phyloP scores from a whole-genome alignment of 2,797 vertebrate genomes.

The Huso huso region DNA sequence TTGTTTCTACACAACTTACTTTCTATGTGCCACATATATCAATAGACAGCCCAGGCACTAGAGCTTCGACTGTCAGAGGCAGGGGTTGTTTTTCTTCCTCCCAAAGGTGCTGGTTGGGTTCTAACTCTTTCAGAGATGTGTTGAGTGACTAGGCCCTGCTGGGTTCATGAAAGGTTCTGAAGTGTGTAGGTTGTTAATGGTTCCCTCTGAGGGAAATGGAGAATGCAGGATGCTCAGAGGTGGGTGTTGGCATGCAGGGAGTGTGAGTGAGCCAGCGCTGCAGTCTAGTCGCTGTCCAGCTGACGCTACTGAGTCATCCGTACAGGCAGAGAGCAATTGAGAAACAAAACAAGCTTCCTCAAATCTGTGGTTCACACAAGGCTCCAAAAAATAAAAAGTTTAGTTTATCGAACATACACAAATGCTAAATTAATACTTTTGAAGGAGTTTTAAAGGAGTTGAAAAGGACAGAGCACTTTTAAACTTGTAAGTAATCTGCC shows the following conservation, averaged over 20 bases:
- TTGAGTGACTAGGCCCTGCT: conserved; percentile 34
- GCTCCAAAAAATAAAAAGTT: background rate
- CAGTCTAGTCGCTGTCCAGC: conserved; percentile 8
- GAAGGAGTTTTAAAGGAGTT: no score
- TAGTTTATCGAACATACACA: no score
- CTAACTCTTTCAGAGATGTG: conserved; percentile 32
- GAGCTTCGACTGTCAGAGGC: conserved; percentile 30
- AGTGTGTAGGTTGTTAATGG: conserved; percentile 33
- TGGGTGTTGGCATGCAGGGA: conserved; percentile 10
- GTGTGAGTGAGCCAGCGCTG: conserved; percentile 11
- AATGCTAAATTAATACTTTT: no score
- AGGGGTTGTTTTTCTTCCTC: conserved; percentile 22
- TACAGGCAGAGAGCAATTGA: background rate
- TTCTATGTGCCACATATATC: no score
- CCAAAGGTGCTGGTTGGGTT: conserved; percentile 28
- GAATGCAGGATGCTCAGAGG: conserved; percentile 30
- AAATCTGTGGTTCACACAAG: background rate
- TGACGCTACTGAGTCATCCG: background rate
- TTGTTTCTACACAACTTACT: no score
- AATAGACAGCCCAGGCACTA: conserved; percentile 36
- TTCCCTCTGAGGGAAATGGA: conserved; percentile 40
- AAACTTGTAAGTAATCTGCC: no score
- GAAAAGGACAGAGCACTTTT: no score
- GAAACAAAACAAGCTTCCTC: background rate
- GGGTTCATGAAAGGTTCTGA: conserved; percentile 13